Percentiles rank a stretch among this genome's conserved stretches.
phyloP scores from a whole-genome alignment of 2,888 invertebrate genomes.

The Leptinotarsa rubiginosa region DNA sequence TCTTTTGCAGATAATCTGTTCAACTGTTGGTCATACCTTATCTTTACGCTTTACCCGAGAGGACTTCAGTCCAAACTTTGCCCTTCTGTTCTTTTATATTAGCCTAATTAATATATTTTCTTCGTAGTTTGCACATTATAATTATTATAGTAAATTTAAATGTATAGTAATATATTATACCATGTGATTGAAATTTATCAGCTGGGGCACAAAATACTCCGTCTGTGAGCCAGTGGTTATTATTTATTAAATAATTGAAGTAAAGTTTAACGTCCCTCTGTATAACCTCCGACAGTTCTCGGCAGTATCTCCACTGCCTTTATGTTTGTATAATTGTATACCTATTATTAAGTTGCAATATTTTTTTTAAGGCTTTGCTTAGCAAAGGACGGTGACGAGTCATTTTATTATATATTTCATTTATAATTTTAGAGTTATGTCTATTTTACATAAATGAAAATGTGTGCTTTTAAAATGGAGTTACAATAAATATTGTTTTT shows the following conservation, averaged over 20 bases:
- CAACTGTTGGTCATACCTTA: constrained; percentile 53
- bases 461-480: constrained; percentile 64
- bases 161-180: constrained; percentile 58
- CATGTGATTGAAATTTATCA: constrained; percentile 55
- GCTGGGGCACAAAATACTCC: constrained; percentile 56
- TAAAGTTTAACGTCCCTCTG: constrained; percentile 42
- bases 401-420: constrained; percentile 54
- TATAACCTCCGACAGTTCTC: constrained; percentile 35
- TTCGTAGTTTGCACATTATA: constrained; percentile 61
- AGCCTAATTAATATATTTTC: constrained; percentile 59
- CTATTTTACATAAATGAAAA: constrained; percentile 61
- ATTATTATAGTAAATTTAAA: constrained; percentile 55
- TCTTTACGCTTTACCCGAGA: constrained; percentile 60
- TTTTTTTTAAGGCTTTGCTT: constrained; percentile 58
- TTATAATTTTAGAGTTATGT: constrained; percentile 60
- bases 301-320: constrained; percentile 45
- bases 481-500: constrained; percentile 63
- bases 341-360: constrained; percentile 55
- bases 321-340: constrained; percentile 43
- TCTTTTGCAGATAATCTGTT: constrained; percentile 58
- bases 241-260: constrained; percentile 48
- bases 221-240: constrained; percentile 54
- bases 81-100: constrained; percentile 55
- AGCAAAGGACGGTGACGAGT: constrained; percentile 59
- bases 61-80: constrained; percentile 54